Evolutionary conservation across 2,113 vertebrate species (phyloP).

Genomic region (Mesitornis unicolor): DNA sequence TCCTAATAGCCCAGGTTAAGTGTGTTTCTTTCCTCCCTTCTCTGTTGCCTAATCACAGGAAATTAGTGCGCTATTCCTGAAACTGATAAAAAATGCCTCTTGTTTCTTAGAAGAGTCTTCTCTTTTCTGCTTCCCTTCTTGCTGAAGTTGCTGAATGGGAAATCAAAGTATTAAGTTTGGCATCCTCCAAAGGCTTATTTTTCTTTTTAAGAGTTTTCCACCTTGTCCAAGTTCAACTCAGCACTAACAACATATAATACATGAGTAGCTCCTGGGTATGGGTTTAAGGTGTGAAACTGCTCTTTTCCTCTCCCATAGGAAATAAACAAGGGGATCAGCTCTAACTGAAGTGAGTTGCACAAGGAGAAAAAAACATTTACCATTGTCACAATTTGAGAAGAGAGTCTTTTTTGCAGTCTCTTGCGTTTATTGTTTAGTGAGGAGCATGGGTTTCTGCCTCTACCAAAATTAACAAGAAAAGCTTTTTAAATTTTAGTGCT

Average conservation of each 20-base stretch:
- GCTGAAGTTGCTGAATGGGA: neutral
- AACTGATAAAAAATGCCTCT: neutral
- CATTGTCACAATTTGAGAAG: neutral
- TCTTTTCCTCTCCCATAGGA: neutral
- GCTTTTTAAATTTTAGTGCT: neutral
- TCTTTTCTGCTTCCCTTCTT: neutral
- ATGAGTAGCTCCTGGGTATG: neutral
- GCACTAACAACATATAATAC: neutral
- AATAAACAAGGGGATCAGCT: neutral
- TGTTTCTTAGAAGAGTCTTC: neutral
- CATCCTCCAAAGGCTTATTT: neutral
- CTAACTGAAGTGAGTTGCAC: neutral
- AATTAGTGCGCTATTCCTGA: neutral
- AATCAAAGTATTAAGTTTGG: neutral
- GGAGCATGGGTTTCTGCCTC: neutral
- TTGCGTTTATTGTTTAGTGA: neutral
- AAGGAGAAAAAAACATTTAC: neutral
- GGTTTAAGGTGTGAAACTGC: neutral
- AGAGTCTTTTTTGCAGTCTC: neutral
- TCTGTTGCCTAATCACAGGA: neutral
- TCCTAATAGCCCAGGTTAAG: neutral
- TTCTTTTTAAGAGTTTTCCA: neutral
- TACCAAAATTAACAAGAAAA: neutral
- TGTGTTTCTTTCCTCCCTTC: neutral
- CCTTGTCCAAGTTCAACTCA: neutral